Evolutionary conservation across 2,888 invertebrate genomes (phyloP), one percentile per base, ranked within the genome.

Genomic region (Adelognathus sp.): DNA sequence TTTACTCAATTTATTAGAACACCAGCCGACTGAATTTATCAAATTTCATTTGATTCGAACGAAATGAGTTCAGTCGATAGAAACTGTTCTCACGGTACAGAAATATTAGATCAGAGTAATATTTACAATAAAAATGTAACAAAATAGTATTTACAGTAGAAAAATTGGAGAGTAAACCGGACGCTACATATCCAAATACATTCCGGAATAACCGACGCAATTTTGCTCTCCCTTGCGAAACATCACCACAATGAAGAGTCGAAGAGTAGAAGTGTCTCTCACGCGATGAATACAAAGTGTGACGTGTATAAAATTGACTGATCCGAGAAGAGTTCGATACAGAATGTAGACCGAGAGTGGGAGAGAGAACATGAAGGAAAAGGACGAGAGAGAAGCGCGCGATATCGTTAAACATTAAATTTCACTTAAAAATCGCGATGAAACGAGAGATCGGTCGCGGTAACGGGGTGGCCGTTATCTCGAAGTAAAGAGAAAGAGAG

Each of bases 361-460:
- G 33, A 33, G 29, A 41, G 39, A 7, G 21, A 29, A 33, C 3
- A 24, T 21, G 4, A n/a, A 31, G 4, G 24, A 14, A 18, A 5
- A 21, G 44, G 16, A 3, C 3, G 46, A 46, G 18, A 29, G 70
- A 31, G 27, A 46, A 54, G 46, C 50, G 54, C 46, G 74, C 66
- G 63, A 78, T 74, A 74, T 74, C 74, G 73, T 79, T 70, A 74
- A n/a, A n/a, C 70, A 74, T 79, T 75, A 71, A 79, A 75, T 75
- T 70, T 78, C 71, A 75, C 71, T 78, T 63, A n/a, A n/a, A 71
- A 80, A 79, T 77, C 77, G 70, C 63, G 41, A 73, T 60, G 29
- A 80, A 74, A n/a, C n/a, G n/a, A 21, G 64, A 66, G 73, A 69
- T 16, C 36, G 74, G n/a, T 36, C 67, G 46, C 63, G 36, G 39